A percentile compares a stretch with the other conserved stretches of the same genome.
Conservation (phyloP, 1,140 invertebrate genomes). For the Daktulosphaira vitifoliae region DNA sequence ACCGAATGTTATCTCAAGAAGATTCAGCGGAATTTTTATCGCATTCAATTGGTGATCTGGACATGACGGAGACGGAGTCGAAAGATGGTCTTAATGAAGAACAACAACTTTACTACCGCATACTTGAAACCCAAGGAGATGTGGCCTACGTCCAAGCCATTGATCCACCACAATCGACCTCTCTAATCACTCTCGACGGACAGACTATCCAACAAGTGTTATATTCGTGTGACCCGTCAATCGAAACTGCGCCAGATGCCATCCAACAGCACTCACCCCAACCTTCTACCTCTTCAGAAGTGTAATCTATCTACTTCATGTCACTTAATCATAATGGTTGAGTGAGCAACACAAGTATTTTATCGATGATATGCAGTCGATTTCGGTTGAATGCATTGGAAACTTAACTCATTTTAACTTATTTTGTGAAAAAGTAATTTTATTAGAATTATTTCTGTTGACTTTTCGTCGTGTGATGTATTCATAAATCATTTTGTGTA, state of each 20-base stretch:
- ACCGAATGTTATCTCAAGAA: no score
- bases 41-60: conserved; percentile 6
- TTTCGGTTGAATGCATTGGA: no score
- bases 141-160: conserved; percentile 20
- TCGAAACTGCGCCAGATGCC: background rate
- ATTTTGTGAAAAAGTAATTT: no score
- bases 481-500: no score
- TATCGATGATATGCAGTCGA: no score
- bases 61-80: background rate
- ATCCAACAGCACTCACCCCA: background rate
- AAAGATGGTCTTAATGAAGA: background rate
- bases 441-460: no score
- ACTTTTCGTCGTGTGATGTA: no score
- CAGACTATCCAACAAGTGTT: conserved; percentile 26
- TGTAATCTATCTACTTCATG: no score
- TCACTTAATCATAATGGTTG: no score
- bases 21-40: background rate
- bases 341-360: no score
- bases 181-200: background rate
- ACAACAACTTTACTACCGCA: conserved; percentile 2
- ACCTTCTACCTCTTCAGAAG: no score
- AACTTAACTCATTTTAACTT: no score
- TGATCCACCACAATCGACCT: background rate
- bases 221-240: background rate
- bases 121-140: conserved; percentile 14